Evolutionary conservation across 1,140 invertebrate species (phyloP).

Genomic region (Drosophila neocordata): DNA sequence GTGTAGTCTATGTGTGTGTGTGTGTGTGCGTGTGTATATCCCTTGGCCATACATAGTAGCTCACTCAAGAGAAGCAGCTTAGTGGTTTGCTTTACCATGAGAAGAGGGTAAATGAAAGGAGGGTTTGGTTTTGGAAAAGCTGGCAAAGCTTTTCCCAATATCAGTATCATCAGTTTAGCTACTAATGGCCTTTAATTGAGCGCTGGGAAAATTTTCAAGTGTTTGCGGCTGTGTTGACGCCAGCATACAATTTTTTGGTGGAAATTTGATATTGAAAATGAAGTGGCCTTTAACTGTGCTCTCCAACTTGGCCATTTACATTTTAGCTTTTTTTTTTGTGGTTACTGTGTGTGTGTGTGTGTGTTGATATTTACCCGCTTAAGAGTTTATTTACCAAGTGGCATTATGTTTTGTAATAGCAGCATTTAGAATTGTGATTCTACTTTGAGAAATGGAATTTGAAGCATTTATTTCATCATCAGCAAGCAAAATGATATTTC

Average conservation of each 20-base stretch:
- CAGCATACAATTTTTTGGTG: slow-evolving; percentile 44
- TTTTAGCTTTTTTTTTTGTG: slow-evolving; percentile 12
- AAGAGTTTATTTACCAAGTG: slow-evolving; percentile 47
- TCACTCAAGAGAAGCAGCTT: slow-evolving; percentile 16
- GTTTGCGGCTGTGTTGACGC: slow-evolving; percentile 71
- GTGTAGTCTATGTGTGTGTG: too few relatives aligned
- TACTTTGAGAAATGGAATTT: neutral
- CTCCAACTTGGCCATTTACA: slow-evolving; percentile 25
- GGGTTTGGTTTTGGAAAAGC: neutral
- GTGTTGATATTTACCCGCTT: neutral
- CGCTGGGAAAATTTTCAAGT: slow-evolving; percentile 76
- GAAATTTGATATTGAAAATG: slow-evolving; percentile 74
- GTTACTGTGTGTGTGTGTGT: slow-evolving; percentile 1
- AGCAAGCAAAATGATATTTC: neutral
- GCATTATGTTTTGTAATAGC: slow-evolving; percentile 24
- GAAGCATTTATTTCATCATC: neutral
- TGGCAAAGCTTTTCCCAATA: slow-evolving; percentile 27
- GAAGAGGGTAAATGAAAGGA: neutral
- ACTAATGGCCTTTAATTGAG: slow-evolving; percentile 80
- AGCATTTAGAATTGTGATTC: slow-evolving; percentile 1
- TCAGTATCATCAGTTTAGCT: slow-evolving; percentile 23
- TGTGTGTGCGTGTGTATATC: slow-evolving; percentile 43
- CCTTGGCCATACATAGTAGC: slow-evolving; percentile 69
- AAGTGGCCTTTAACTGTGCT: slow-evolving; percentile 53
- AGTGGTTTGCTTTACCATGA: neutral